These are phyloP conservation scores for Parazoanthus darwini DNA, from an alignment of 92 coral and sea anemone species.

Conservation along the genomic window DNA sequence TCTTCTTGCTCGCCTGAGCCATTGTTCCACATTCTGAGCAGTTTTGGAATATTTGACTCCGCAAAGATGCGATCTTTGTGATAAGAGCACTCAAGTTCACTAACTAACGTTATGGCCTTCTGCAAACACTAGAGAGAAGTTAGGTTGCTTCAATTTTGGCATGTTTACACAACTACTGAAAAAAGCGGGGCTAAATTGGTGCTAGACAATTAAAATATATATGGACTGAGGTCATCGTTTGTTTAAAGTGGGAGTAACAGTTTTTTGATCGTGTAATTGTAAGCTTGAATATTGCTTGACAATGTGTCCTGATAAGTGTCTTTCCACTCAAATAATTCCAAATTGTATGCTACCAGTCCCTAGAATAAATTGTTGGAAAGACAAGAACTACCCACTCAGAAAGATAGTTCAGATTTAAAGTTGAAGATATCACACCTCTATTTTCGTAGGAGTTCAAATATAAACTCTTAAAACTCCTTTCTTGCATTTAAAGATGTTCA, in stretches of 20 bases:
- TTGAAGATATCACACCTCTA: neutral
- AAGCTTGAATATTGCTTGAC: neutral
- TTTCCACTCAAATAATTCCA: neutral
- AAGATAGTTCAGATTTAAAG: no score
- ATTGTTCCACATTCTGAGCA: neutral
- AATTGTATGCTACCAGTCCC: no score
- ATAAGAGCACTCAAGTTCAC: slow-evolving; percentile 13
- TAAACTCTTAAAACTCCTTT: no score
- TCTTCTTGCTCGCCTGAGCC: neutral
- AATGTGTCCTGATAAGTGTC: no score
- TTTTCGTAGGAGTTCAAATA: no score
- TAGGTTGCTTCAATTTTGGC: slow-evolving; percentile 20
- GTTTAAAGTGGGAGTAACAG: neutral
- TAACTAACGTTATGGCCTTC: neutral
- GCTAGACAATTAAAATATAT: neutral
- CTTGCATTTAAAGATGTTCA: no score
- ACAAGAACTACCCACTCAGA: neutral
- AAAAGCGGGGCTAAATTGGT: slow-evolving; percentile 20
- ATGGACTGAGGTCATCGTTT: slow-evolving; percentile 1
- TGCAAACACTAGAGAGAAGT: slow-evolving; percentile 5
- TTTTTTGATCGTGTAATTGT: neutral
- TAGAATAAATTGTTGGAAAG: neutral
- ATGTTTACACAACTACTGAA: slow-evolving; percentile 22
- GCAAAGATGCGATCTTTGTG: slow-evolving; percentile 16
- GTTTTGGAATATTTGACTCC: slow-evolving; percentile 36